A percentile compares a stretch with the other conserved stretches of the same genome.
Conservation (phyloP, 2,113 vertebrate species). For the Columba livia region DNA sequence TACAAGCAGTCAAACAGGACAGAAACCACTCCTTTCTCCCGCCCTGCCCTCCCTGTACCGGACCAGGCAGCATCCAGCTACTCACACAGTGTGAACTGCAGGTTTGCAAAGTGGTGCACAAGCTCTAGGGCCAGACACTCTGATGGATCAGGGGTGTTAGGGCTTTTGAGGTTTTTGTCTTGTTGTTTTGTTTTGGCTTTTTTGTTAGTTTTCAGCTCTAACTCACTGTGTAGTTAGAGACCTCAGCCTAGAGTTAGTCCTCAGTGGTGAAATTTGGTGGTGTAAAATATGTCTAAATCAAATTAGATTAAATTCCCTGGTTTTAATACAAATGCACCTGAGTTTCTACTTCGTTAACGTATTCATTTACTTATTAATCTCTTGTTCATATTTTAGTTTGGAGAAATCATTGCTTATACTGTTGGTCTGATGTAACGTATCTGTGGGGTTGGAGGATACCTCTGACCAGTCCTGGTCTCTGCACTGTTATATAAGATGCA, state of each 20-base stretch:
- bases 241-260: not conserved
- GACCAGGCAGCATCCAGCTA: not conserved
- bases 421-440: not conserved
- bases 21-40: not conserved
- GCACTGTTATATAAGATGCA: not conserved
- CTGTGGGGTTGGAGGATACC: not conserved
- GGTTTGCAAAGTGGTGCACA: not conserved
- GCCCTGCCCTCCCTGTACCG: not conserved
- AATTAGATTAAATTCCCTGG: not conserved
- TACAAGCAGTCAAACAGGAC: not conserved
- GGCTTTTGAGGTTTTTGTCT: too few species aligned
- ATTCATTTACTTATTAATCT: not conserved
- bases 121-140: not conserved
- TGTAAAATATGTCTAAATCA: not conserved
- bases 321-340: accelerated
- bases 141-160: not conserved
- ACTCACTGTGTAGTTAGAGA: not conserved
- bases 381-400: not conserved
- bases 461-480: not conserved
- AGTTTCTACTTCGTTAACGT: not conserved
- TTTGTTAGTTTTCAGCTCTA: not conserved
- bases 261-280: not conserved
- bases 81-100: not conserved
- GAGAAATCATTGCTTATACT: not conserved
- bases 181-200: not conserved